A percentile compares a stretch with the other conserved stretches of the same genome.
phyloP scores from a whole-genome alignment of 2,797 vertebrate species.

The Morus bassanus region DNA sequence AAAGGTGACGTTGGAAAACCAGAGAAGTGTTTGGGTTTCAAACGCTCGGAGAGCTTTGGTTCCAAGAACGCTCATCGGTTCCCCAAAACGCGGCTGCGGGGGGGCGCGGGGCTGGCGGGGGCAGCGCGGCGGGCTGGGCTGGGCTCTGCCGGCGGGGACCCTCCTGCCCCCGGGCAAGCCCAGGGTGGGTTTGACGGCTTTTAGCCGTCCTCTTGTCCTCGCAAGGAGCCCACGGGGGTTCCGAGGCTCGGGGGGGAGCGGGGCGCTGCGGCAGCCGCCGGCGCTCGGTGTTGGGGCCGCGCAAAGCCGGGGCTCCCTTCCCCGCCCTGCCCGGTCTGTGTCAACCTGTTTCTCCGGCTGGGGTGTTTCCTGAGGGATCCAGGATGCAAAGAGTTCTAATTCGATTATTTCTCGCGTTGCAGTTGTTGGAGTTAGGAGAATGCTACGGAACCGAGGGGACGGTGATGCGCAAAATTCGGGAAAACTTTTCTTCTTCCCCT shows the following conservation, averaged over 20 bases:
- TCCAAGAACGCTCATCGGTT: too few relatives aligned
- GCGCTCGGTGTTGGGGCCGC: too few relatives aligned
- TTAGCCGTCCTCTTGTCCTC: background rate
- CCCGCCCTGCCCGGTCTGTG: too few relatives aligned
- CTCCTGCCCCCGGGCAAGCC: background rate
- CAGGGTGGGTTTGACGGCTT: fast-evolving
- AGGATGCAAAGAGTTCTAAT: background rate
- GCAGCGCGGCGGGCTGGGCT: background rate
- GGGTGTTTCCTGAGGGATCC: background rate
- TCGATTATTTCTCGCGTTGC: fast-evolving
- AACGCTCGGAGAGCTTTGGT: background rate
- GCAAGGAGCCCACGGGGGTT: background rate
- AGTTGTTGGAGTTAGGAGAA: background rate
- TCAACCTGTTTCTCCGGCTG: fast-evolving
- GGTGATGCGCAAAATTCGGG: background rate
- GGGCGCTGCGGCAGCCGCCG: too few relatives aligned
- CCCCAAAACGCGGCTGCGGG: too few relatives aligned
- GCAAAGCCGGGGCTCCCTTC: too few relatives aligned
- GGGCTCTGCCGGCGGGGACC: too few relatives aligned
- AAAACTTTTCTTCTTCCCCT: background rate
- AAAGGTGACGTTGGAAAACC: background rate
- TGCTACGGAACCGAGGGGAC: background rate
- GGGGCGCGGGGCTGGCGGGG: background rate
- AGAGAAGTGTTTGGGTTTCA: background rate
- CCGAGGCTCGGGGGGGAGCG: too few relatives aligned